Conservation (phyloP, 92 coral and sea anemone genomes). For the Desmophyllum pertusum region DNA sequence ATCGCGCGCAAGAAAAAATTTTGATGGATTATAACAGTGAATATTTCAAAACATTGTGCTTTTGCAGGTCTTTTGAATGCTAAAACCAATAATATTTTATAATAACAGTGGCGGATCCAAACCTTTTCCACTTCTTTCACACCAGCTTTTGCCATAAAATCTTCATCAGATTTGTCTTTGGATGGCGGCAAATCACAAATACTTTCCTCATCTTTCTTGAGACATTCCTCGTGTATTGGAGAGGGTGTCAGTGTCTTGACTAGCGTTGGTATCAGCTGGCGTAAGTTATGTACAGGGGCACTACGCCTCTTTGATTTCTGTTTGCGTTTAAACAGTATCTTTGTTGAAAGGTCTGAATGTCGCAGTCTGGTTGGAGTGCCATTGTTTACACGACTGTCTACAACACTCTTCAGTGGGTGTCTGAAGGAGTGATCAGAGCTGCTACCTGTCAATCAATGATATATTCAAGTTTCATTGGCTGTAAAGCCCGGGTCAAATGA, state of each 20-base stretch:
- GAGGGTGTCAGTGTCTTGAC: slow-evolving; percentile 24
- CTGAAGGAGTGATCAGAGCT: slow-evolving; percentile 76
- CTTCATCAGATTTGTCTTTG: neutral
- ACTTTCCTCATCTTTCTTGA: neutral
- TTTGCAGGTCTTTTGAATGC: neutral
- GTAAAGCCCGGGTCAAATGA: too few relatives aligned
- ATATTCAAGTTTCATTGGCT: too few relatives aligned
- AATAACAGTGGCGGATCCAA: neutral
- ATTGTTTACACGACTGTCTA: slow-evolving; percentile 59
- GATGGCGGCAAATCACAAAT: neutral
- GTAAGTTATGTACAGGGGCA: slow-evolving; percentile 18
- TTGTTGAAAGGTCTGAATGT: slow-evolving; percentile 27
- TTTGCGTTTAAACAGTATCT: slow-evolving; percentile 23
- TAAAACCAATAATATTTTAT: neutral
- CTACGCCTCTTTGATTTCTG: slow-evolving; percentile 42
- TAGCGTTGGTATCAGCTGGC: neutral
- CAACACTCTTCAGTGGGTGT: slow-evolving; percentile 77
- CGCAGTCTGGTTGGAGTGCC: slow-evolving; percentile 31
- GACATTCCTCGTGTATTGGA: slow-evolving; percentile 21
- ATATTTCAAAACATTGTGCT: neutral
- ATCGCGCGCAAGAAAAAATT: too few relatives aligned
- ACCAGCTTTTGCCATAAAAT: slow-evolving; percentile 32
- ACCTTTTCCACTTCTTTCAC: slow-evolving; percentile 34
- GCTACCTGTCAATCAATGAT: slow-evolving; percentile 42
- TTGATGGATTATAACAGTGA: too few relatives aligned